Percentiles rank a stretch among this genome's conserved stretches.
Conservation (phyloP, 2,113 vertebrate genomes). For the Ailuropoda melanoleuca region DNA sequence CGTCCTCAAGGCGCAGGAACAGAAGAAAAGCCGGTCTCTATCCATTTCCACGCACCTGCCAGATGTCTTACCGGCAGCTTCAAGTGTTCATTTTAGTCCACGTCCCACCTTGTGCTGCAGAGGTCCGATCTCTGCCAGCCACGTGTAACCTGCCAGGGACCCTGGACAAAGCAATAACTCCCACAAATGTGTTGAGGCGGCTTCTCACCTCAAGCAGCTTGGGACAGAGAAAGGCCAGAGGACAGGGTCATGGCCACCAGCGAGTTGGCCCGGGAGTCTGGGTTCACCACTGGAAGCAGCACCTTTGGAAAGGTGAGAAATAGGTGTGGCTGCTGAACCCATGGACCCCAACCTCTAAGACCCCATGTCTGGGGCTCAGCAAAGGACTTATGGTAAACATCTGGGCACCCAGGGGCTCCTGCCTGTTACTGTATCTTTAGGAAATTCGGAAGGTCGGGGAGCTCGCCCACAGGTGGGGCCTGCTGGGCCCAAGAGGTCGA, state of each 20-base stretch:
- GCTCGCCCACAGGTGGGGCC: background rate
- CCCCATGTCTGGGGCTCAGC: accelerated
- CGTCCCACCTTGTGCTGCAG: background rate
- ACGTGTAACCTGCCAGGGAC: background rate
- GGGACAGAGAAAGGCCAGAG: background rate
- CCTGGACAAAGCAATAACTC: background rate
- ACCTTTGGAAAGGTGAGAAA: background rate
- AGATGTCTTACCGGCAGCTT: background rate
- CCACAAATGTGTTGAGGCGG: background rate
- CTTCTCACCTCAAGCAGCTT: background rate
- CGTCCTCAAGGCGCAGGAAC: background rate
- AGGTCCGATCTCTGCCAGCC: background rate
- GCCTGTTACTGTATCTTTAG: background rate
- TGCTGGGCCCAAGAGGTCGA: background rate
- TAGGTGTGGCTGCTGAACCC: background rate
- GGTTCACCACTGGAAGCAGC: background rate
- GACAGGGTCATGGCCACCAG: background rate
- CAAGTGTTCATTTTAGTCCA: no score
- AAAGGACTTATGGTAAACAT: background rate
- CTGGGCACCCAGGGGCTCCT: background rate
- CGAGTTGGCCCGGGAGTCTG: background rate
- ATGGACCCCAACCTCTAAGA: background rate
- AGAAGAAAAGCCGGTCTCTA: no score
- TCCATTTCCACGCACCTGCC: background rate
- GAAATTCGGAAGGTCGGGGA: background rate